Percentiles rank a stretch among this genome's conserved stretches.
Evolutionary conservation across 53 echinoderm and acorn worm genomes (phyloP).

Genomic region (Patiria pectinifera): DNA sequence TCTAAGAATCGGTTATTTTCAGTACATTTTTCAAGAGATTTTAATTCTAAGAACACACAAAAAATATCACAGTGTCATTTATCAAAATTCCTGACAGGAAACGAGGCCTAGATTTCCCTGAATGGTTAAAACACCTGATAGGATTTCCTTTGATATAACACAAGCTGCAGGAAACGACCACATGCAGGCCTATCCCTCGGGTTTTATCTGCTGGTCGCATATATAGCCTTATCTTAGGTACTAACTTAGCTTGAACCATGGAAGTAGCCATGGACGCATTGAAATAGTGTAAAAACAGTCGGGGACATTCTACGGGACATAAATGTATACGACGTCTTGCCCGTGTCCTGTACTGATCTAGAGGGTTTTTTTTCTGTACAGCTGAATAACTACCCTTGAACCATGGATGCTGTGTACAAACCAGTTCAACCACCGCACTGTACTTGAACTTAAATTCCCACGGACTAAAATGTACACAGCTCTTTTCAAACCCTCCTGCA

Average conservation of each 20-base stretch:
- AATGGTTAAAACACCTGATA: neutral
- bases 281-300: too few relatives aligned
- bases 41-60: neutral
- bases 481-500: neutral
- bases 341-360: neutral
- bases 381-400: neutral
- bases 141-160: neutral
- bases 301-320: too few relatives aligned
- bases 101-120: constrained; percentile 7
- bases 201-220: too few relatives aligned
- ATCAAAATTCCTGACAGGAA: neutral
- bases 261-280: too few relatives aligned
- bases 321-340: too few relatives aligned
- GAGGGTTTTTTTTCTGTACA: too few relatives aligned
- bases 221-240: too few relatives aligned
- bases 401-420: too few relatives aligned
- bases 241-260: too few relatives aligned
- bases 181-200: neutral
- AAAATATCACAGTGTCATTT: neutral
- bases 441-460: neutral
- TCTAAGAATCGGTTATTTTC: neutral
- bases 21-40: neutral
- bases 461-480: neutral
- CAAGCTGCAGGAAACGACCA: neutral
- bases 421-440: neutral